Percentiles rank a stretch among this genome's conserved stretches.
Evolutionary conservation across 2,113 vertebrate genomes (phyloP).

Genomic region (Tapirus terrestris): DNA sequence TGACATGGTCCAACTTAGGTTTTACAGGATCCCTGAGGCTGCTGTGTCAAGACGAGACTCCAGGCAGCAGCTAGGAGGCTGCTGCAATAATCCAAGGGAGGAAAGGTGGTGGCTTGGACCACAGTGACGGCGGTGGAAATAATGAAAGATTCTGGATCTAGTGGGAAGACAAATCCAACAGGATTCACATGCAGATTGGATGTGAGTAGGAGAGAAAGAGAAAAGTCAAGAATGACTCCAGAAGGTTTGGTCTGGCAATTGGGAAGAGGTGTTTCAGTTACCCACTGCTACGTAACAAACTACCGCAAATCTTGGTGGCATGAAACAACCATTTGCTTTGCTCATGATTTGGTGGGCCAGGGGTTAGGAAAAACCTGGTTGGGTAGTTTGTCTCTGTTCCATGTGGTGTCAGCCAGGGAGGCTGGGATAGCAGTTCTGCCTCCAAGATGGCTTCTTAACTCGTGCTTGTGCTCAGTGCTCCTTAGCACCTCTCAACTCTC

Average conservation of each 20-base stretch:
- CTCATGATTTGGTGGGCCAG: neutral
- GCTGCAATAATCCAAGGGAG: neutral
- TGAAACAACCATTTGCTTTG: neutral
- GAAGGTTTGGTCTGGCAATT: neutral
- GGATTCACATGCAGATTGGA: neutral
- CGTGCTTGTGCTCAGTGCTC: neutral
- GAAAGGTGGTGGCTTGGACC: neutral
- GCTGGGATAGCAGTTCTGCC: neutral
- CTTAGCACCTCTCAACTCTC: neutral
- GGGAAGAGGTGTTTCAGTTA: neutral
- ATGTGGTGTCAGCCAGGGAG: neutral
- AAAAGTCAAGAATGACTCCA: neutral
- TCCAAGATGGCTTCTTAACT: neutral
- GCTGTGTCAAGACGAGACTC: neutral
- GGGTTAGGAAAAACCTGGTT: neutral
- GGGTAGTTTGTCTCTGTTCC: neutral
- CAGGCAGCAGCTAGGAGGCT: neutral
- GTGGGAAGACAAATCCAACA: neutral
- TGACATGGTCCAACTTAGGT: fast-evolving
- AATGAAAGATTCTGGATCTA: neutral
- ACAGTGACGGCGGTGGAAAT: fast-evolving
- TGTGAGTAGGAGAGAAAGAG: neutral
- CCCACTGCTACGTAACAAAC: neutral
- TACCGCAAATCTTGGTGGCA: neutral
- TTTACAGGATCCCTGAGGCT: neutral